These are phyloP conservation scores for Corydoras sp. DNA, from an alignment of 2,113 vertebrate species.

Conservation along the genomic window DNA sequence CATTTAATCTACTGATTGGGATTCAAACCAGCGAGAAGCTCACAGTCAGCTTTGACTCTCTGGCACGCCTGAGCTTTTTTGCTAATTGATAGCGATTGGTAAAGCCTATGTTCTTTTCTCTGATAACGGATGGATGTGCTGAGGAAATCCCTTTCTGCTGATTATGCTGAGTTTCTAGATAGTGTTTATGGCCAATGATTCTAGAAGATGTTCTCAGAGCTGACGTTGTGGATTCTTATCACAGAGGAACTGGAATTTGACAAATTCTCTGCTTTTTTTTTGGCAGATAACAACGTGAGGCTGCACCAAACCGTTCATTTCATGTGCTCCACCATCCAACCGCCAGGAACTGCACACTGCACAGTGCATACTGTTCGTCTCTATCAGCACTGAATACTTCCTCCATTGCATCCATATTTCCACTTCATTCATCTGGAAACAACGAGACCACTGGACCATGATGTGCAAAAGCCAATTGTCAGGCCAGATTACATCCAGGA, in stretches of 20 bases:
- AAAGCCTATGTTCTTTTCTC: constrained; percentile 50
- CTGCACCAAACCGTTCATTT: too few species aligned
- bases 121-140: constrained; percentile 39
- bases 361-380: background rate
- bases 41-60: constrained; percentile 14
- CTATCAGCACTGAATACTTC: constrained; percentile 1
- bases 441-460: constrained; percentile 26
- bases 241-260: constrained; percentile 13
- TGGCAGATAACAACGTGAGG: too few species aligned
- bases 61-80: constrained; percentile 34
- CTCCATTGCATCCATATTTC: background rate
- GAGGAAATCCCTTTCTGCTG: constrained; percentile 50
- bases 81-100: constrained; percentile 52
- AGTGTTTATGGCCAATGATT: constrained; percentile 9
- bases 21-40: constrained; percentile 38
- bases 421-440: constrained; percentile 31
- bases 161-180: constrained; percentile 41
- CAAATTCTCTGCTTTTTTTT: background rate
- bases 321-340: too few species aligned
- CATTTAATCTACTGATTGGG: constrained; percentile 32
- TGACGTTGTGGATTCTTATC: constrained; percentile 5
- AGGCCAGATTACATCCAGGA: constrained; percentile 32
- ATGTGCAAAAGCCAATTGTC: constrained; percentile 33
- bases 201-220: constrained; percentile 19
- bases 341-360: too few species aligned